Base-by-base conservation (phyloP, 2,113 vertebrate genomes). In the Megaceryle maxima region DNA sequence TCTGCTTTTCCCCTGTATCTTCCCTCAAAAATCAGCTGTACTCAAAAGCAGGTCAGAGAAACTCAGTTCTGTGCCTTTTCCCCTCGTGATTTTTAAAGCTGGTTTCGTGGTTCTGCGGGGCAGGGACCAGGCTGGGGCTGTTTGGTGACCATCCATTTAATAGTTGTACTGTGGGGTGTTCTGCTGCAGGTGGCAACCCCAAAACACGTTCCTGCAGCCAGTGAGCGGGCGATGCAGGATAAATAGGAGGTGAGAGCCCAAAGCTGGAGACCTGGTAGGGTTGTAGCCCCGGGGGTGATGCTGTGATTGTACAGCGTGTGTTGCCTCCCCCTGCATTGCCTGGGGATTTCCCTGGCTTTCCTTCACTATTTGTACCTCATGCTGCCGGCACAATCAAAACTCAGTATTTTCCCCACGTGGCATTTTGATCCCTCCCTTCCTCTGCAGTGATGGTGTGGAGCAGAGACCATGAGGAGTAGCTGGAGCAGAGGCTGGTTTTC, bases 281-380 rank as follows among this genome's bases (percentile, higher is more conserved):
- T 51, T 7, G 24, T 25, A 51, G 50, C 24, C 16, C 53, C 8
- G 16, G 53, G 16, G 29, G 53, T 29, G 51, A 22, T 53, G 51
- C 51, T 53, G 63, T 29, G 8, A 2, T 21, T 7, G 37, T 28
- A 10, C 31, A 13, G 25, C 4, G 1, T 10, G 63, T 2, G 1
- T 26, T 20, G 16, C 8, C 9, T 16, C 37, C 55, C 25, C 37
- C 46, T 11, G 51, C 31, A 4, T 43, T n/a, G n/a, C 2, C 1
- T 14, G 5, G 33, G 72, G 76, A 48, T 82, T 77, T 68, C 50
- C 35, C 11, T 44, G 26, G 17, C 48, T 59, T 22, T 57, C n/a
- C 60, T 39, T 55, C 35, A 1, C 41, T 82, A 13, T 33, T 41
- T 73, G 35, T 55, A 11, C 83, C 37, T n/a, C 3, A 55, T 87